Evolutionary conservation across 2,797 vertebrate species (phyloP).

Genomic region (Hylomyscus alleni): DNA sequence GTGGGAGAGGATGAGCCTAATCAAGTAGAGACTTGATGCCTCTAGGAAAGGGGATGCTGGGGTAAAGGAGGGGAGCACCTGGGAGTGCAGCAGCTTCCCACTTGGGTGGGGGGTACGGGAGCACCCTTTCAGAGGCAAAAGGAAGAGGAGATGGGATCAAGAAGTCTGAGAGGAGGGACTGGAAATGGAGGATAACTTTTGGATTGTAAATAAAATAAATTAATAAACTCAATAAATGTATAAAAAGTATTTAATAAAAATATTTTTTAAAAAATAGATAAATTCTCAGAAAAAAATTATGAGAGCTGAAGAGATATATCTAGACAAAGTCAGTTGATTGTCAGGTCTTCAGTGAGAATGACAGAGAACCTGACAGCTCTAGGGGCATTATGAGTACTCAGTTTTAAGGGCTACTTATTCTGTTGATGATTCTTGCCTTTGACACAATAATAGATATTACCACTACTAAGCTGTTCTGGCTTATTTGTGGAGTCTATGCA

Average conservation of each 20-base stretch:
- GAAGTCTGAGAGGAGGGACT: not conserved
- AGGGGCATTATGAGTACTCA: not conserved
- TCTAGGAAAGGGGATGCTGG: not conserved
- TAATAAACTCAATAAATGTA: not conserved
- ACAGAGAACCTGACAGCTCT: not conserved
- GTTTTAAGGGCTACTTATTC: not conserved
- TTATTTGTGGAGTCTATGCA: conserved; percentile 7
- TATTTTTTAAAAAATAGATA: not conserved
- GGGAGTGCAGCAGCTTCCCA: no score
- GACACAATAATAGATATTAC: not conserved
- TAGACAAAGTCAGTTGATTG: not conserved
- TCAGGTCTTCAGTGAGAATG: not conserved
- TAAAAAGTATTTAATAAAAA: not conserved
- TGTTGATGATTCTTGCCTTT: not conserved
- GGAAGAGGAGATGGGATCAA: not conserved
- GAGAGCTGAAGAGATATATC: not conserved
- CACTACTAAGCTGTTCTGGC: not conserved
- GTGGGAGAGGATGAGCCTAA: not conserved
- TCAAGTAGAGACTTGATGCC: not conserved
- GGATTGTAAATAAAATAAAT: not conserved
- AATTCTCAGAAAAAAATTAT: not conserved
- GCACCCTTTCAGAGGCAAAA: not conserved
- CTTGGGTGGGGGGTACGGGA: not conserved
- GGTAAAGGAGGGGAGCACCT: not conserved
- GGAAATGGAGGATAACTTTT: not conserved